Evolutionary conservation across 1,140 invertebrate species (phyloP).

Genomic region (Schlechtendalia chinensis): DNA sequence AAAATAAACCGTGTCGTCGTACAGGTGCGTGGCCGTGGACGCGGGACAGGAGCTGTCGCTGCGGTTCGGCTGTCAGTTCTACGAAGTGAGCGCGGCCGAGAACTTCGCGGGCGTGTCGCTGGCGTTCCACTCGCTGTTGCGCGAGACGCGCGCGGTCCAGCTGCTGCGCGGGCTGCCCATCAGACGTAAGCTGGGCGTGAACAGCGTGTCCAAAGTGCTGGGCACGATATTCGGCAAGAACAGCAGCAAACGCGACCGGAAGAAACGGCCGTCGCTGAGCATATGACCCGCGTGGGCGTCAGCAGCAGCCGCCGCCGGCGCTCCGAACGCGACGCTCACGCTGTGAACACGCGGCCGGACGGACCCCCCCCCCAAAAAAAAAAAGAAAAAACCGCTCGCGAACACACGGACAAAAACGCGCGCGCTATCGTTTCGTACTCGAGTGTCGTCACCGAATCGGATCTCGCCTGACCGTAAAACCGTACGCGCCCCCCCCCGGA

Average conservation of each 20-base stretch:
- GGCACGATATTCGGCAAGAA: slow-evolving; percentile 77
- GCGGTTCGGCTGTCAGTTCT: slow-evolving; percentile 78
- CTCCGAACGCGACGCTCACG: slow-evolving; percentile 35
- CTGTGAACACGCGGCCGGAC: slow-evolving; percentile 12
- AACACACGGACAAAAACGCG: no score
- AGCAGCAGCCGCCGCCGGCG: not conserved
- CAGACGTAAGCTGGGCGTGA: slow-evolving; percentile 71
- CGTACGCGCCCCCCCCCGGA: no score
- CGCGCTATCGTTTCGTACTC: no score
- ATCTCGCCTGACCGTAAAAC: no score
- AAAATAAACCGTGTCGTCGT: no score
- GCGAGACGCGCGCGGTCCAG: slow-evolving; percentile 71
- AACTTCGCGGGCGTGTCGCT: slow-evolving; percentile 73
- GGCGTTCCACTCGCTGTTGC: slow-evolving; percentile 74
- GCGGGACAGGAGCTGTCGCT: slow-evolving; percentile 77
- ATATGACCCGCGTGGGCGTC: slow-evolving; percentile 58
- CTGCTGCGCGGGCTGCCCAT: slow-evolving; percentile 69
- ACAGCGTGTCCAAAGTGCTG: slow-evolving; percentile 75
- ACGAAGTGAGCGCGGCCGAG: slow-evolving; percentile 81
- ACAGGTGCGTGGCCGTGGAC: slow-evolving; percentile 72
- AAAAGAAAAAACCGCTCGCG: no score
- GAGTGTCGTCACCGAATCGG: no score
- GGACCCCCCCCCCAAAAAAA: no score
- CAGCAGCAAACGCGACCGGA: slow-evolving; percentile 61
- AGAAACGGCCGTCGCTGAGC: slow-evolving; percentile 73